phyloP scores from a whole-genome alignment of 2,797 vertebrate genomes.

The Phalloptychus januarius region DNA sequence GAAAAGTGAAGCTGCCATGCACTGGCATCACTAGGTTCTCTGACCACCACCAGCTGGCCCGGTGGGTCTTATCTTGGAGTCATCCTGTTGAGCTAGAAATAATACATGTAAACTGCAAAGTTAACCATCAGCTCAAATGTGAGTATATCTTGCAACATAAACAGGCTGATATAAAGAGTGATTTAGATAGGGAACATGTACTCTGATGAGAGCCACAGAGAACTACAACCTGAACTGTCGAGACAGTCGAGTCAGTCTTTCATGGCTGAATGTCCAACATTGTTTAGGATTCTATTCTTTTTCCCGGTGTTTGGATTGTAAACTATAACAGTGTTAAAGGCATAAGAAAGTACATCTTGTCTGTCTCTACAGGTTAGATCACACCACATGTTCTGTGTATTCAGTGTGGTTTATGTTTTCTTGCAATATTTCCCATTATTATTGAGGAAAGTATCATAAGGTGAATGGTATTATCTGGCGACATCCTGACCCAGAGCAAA shows the following conservation, averaged over 20 bases:
- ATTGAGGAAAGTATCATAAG: background rate
- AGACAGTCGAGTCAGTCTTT: too few species aligned
- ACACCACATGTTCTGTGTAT: background rate
- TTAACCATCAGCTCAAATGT: background rate
- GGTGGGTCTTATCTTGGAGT: too few species aligned
- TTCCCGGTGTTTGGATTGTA: background rate
- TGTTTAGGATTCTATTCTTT: background rate
- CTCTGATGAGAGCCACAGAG: background rate
- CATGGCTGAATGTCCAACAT: too few species aligned
- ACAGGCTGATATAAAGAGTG: background rate
- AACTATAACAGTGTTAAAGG: background rate
- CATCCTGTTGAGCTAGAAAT: too few species aligned
- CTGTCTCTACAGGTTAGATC: background rate
- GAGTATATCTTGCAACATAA: background rate
- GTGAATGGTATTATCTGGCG: background rate
- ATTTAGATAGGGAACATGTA: background rate
- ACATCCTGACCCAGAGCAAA: slow-evolving; percentile 1
- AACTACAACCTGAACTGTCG: too few species aligned
- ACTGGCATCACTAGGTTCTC: too few species aligned
- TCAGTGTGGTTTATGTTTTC: background rate
- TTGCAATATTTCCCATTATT: background rate
- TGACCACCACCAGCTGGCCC: too few species aligned
- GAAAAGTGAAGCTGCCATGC: too few species aligned
- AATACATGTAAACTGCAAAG: background rate
- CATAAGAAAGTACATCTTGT: background rate